Percentiles rank a stretch among this genome's conserved stretches.
Conservation (phyloP, 2,113 vertebrate genomes). For the Galeopterus variegatus region DNA sequence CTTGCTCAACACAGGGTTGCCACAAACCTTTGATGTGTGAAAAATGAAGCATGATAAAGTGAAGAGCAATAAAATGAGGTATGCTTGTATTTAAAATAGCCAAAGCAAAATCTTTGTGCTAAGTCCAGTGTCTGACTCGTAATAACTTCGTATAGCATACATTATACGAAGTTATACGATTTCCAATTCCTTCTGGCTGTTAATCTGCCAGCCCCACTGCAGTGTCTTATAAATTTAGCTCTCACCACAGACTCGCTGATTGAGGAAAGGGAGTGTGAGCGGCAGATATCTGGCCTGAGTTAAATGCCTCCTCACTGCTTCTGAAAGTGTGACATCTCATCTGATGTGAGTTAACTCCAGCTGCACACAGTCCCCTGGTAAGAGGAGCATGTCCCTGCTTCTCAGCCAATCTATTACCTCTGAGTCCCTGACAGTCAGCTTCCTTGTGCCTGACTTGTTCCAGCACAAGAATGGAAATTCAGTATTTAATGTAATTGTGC, state of each 20-base stretch:
- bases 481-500: conserved; percentile 62
- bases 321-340: conserved; percentile 87
- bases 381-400: conserved; percentile 83
- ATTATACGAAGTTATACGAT: no score
- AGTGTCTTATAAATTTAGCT: conserved; percentile 82
- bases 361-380: conserved; percentile 79
- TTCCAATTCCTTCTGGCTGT: conserved; percentile 70
- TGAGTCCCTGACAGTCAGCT: conserved; percentile 67
- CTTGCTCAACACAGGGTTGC: no score
- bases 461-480: conserved; percentile 75
- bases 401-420: conserved; percentile 82
- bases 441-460: conserved; percentile 61
- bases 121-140: neutral
- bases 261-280: conserved; percentile 71
- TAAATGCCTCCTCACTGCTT: conserved; percentile 81
- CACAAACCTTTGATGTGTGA: no score
- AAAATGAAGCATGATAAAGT: no score
- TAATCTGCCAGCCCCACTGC: conserved; percentile 54
- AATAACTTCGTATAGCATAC: no score
- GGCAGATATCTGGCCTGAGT: conserved; percentile 82
- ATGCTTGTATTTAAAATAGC: neutral
- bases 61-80: no score
- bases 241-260: conserved; percentile 38
- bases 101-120: neutral
- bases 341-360: conserved; percentile 86